These are phyloP conservation scores for Thalassarche chlororhynchos DNA, from an alignment of 2,113 vertebrate genomes.

Conservation along the genomic window DNA sequence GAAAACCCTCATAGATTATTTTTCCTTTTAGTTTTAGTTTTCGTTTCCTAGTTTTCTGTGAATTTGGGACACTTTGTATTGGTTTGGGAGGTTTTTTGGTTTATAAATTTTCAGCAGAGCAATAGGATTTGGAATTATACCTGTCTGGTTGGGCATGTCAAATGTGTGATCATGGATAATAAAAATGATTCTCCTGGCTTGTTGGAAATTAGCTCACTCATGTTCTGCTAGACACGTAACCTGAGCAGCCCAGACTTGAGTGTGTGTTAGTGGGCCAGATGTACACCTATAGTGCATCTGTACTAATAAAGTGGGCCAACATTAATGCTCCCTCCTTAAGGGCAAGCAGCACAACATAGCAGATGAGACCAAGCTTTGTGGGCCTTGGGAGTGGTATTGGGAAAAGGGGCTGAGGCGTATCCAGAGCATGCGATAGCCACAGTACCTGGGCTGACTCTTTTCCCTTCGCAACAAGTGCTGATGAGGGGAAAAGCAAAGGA, in stretches of 20 bases:
- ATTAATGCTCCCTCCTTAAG: neutral
- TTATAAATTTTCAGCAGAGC: neutral
- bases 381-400: neutral
- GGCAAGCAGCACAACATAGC: neutral
- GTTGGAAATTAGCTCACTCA: neutral
- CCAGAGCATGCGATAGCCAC: accelerated
- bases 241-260: neutral
- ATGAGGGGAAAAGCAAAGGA: neutral
- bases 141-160: neutral
- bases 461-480: neutral
- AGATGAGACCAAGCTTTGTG: neutral
- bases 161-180: neutral
- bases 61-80: neutral
- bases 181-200: neutral
- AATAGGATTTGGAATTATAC: neutral
- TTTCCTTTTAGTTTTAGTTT: neutral
- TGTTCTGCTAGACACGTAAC: neutral
- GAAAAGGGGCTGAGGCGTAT: neutral
- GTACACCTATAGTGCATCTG: neutral
- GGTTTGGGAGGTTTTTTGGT: neutral
- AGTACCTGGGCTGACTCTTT: neutral
- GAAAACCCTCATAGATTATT: neutral
- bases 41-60: neutral
- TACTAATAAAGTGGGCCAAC: neutral
- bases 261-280: neutral